Evolutionary conservation across 2,113 vertebrate species (phyloP), one percentile per base, ranked within the genome.

Genomic region (Plectropomus leopardus): DNA sequence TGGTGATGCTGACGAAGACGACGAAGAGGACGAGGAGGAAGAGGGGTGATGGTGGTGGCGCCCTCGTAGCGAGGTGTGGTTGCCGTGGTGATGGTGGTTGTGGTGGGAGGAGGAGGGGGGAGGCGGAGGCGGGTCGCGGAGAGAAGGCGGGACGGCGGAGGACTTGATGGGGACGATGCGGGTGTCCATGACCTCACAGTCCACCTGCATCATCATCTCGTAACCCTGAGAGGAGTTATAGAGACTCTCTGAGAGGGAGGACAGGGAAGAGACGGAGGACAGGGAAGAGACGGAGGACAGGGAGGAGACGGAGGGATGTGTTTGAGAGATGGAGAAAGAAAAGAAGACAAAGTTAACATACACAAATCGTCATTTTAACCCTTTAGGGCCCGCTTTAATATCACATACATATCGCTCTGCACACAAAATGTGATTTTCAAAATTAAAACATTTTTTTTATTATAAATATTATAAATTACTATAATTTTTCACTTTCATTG

Each of bases 161-260:
- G 96, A 96, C 93, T 97, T 97, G 91, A 98, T 98, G 90, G 97
- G 96, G 87, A 98, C 95, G 81, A 98, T 97, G 16, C 97, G 93
- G 3, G 97, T 97, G 94, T 97, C 96, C 97, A 97, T 98, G 82
- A 98, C 97, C 92, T 98, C 97, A 8, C 97, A 98, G 90, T 98
- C 97, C 2, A 98, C 96, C 94, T 98, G 97, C 97, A 98, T 98
- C 97, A 98, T 98, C 93, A 97, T 96, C 92, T 98, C 97, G 26
- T 97, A 97, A 34, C 95, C 96, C 80, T 57, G 91, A 17, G 95
- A 94, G 0, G 83, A 92, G 89, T 95, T 91, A 74, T 96, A 97
- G 7, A 97, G 83, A 9, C 95, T 96, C 93, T 97, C 97, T 98
- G 94, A 0, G 42, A n/a, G 82, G 51, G 7, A 50, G n/a, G 40